Conservation (phyloP, 2,113 vertebrate species). For the Brevimyrus niger region DNA sequence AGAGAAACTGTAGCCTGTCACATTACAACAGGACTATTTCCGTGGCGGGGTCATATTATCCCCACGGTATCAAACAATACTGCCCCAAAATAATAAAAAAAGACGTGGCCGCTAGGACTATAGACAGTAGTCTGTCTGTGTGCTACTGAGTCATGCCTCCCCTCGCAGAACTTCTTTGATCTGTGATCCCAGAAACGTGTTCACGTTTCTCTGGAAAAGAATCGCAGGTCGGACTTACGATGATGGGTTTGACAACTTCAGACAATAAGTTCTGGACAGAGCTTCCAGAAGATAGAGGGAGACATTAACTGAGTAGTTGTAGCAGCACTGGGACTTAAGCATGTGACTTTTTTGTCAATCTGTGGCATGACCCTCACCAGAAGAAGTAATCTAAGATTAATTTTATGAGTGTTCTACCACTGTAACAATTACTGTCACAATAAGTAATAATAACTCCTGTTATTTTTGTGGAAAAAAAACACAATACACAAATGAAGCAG, state of each 20-base stretch:
- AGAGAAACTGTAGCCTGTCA: background rate
- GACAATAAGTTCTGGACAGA: background rate
- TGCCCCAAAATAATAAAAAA: background rate
- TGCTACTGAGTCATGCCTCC: background rate
- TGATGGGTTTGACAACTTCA: background rate
- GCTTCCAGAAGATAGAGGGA: background rate
- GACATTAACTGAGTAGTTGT: background rate
- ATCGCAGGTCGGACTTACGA: background rate
- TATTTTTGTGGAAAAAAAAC: background rate
- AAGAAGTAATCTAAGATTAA: background rate
- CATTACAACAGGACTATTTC: background rate
- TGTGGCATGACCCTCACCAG: background rate
- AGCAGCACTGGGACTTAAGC: background rate
- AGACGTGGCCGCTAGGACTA: background rate
- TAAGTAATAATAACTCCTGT: background rate
- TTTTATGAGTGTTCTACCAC: background rate
- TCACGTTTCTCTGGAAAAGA: background rate
- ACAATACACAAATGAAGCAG: background rate
- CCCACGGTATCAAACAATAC: background rate
- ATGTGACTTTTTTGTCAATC: background rate
- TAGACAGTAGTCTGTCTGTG: background rate
- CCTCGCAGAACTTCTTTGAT: background rate
- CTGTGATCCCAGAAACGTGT: constrained; percentile 12
- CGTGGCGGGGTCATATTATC: background rate
- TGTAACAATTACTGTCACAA: background rate